Evolutionary conservation across 92 coral and sea anemone genomes (phyloP).

Genomic region (Siderastrea radians): DNA sequence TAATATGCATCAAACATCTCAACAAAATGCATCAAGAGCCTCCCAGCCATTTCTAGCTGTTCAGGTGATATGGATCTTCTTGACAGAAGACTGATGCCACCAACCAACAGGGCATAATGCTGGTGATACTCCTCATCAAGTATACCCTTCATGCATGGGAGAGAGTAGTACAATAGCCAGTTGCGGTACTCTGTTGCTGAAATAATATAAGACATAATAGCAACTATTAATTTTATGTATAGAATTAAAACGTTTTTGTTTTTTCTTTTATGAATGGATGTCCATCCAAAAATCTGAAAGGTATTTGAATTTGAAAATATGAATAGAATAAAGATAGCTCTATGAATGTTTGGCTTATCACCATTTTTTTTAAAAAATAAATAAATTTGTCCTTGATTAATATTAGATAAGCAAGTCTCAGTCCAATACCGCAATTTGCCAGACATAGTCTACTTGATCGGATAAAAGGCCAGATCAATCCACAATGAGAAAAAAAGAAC

Average conservation of each 20-base stretch:
- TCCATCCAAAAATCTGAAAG: background rate
- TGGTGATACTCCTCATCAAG: constrained; percentile 54
- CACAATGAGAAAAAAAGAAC: background rate
- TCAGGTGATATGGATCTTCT: constrained; percentile 45
- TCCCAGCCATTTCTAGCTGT: constrained; percentile 37
- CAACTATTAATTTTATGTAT: no score
- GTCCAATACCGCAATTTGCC: no score
- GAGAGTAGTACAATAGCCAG: constrained; percentile 67
- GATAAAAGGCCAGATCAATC: no score
- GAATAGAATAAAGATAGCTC: no score
- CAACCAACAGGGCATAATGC: constrained; percentile 68
- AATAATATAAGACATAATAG: background rate
- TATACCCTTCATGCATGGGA: constrained; percentile 66
- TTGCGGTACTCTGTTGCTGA: constrained; percentile 63
- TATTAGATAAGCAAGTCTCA: no score
- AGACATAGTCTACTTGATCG: no score
- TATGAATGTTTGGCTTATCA: no score
- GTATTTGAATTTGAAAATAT: no score
- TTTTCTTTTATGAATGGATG: background rate
- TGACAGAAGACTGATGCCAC: constrained; percentile 40
- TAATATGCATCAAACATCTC: constrained; percentile 66
- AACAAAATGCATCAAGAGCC: constrained; percentile 49
- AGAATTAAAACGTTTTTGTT: background rate
- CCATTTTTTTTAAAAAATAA: no score
- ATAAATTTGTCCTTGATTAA: no score